Conservation (phyloP, 2,888 invertebrate genomes). For the Caradrina clavipalpis region DNA sequence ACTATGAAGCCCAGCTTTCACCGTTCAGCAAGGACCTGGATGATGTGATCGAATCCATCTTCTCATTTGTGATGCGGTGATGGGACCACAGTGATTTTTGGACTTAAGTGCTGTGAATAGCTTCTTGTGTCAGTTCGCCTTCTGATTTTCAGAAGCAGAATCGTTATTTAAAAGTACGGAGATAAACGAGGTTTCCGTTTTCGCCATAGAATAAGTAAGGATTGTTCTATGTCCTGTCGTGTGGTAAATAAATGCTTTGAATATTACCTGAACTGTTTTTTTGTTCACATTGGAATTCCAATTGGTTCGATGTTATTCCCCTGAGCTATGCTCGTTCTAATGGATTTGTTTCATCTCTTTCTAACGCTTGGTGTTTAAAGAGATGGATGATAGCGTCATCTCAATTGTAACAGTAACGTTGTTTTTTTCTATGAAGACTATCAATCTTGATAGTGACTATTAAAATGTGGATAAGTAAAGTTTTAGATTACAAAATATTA, state of each 20-base stretch:
- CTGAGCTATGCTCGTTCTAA: constrained; percentile 35
- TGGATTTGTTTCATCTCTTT: constrained; percentile 40
- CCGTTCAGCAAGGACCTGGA: constrained; percentile 88
- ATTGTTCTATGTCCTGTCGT: constrained; percentile 24
- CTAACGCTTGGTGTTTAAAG: constrained; percentile 33
- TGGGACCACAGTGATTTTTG: constrained; percentile 48
- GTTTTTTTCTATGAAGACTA: constrained; percentile 26
- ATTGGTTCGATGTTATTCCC: constrained; percentile 63
- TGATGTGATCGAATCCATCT: constrained; percentile 87
- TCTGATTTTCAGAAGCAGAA: constrained; percentile 24
- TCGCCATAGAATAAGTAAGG: constrained; percentile 30
- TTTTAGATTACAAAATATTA: constrained; percentile 3
- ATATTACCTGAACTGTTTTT: constrained; percentile 31
- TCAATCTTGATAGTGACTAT: constrained; percentile 24
- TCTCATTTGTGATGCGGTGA: constrained; percentile 88
- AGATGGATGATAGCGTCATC: constrained; percentile 42
- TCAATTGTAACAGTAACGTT: constrained; percentile 41
- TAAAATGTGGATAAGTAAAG: neutral
- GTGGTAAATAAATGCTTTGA: constrained; percentile 53
- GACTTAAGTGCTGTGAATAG: constrained; percentile 68
- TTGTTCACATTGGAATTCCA: constrained; percentile 39
- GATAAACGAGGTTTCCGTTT: constrained; percentile 19
- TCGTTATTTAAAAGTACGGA: constrained; percentile 22
- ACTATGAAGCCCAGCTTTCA: constrained; percentile 84
- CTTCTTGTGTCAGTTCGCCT: constrained; percentile 48